These are phyloP conservation scores for Maconellicoccus hirsutus DNA, from an alignment of 1,140 invertebrate species.

Conservation along the genomic window DNA sequence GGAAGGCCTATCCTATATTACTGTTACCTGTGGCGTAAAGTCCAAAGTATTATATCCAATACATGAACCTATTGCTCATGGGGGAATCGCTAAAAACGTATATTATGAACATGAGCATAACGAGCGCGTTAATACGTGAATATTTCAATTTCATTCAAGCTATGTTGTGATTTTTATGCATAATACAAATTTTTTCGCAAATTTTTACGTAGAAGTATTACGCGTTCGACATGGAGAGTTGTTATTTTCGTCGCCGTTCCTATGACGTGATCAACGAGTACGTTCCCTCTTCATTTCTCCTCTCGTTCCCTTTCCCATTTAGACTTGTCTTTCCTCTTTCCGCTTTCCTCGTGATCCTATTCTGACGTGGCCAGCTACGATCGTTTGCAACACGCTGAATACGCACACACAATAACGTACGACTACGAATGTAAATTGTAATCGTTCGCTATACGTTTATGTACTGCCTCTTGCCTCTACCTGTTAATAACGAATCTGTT, in stretches of 20 bases:
- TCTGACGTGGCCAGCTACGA: background rate
- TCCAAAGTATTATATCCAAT: too few relatives aligned
- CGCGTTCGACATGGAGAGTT: background rate
- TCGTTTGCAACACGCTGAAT: constrained; percentile 1
- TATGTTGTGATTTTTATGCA: too few relatives aligned
- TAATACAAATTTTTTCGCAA: background rate
- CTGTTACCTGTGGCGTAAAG: too few relatives aligned
- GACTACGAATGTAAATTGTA: too few relatives aligned
- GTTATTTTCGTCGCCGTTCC: constrained; percentile 7
- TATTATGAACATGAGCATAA: too few relatives aligned
- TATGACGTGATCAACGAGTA: background rate
- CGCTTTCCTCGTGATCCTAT: constrained; percentile 2
- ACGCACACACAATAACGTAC: background rate
- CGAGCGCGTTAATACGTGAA: too few relatives aligned
- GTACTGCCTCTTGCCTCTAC: background rate
- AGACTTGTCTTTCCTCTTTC: background rate
- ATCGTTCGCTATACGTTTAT: too few relatives aligned
- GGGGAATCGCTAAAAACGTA: too few relatives aligned
- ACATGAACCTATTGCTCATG: too few relatives aligned
- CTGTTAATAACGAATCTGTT: background rate
- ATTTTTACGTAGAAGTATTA: background rate
- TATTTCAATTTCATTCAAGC: too few relatives aligned
- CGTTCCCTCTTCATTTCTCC: background rate
- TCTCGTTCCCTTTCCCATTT: background rate
- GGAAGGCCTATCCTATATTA: too few relatives aligned